Evolutionary conservation across 2,797 vertebrate species (phyloP).

Genomic region (Neomorphus geoffroyi): DNA sequence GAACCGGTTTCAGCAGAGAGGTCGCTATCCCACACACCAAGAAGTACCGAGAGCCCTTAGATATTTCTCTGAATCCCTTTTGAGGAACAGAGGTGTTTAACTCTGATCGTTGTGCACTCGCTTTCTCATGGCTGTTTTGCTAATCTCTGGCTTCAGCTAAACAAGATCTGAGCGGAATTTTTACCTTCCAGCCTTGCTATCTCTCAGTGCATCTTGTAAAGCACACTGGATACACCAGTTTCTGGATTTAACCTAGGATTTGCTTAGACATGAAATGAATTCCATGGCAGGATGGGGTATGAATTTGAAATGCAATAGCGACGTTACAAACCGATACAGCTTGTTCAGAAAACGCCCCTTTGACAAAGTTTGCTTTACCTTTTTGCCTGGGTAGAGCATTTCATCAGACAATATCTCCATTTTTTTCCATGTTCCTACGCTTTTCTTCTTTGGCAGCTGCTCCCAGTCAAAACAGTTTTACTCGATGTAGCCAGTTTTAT

Average conservation of each 20-base stretch:
- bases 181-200: background rate
- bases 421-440: background rate
- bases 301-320: background rate
- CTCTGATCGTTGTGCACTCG: background rate
- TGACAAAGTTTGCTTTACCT: background rate
- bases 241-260: background rate
- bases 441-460: background rate
- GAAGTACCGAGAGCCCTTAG: background rate
- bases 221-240: background rate
- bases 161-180: background rate
- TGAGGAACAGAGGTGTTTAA: background rate
- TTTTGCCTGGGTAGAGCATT: background rate
- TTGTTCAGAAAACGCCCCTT: background rate
- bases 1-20: background rate
- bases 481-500: background rate
- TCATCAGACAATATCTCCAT: background rate
- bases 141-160: conserved; percentile 14
- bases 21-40: background rate
- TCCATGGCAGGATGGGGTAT: background rate
- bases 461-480: background rate
- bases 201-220: background rate
- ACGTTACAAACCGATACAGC: background rate
- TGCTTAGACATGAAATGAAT: background rate
- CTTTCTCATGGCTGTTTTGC: background rate
- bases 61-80: background rate